Percentiles rank a stretch among this genome's conserved stretches.
These are phyloP conservation scores for Xestia rhomboidea DNA, from an alignment of 2,888 invertebrate genomes.

Conservation along the genomic window DNA sequence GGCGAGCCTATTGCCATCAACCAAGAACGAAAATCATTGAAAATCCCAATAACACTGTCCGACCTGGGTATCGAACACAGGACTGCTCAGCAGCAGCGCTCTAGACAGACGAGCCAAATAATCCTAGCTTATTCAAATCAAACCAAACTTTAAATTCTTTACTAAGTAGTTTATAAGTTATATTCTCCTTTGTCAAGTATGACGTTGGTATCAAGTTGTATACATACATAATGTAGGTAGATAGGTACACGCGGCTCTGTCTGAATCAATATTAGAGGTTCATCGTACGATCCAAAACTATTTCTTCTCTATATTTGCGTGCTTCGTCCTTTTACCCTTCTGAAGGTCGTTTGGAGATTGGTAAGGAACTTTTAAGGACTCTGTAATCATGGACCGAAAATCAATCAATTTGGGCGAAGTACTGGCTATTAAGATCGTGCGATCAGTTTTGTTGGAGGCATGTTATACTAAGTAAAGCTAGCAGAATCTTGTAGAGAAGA, in stretches of 20 bases:
- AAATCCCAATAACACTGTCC: neutral
- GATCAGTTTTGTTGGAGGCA: neutral
- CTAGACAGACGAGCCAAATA: neutral
- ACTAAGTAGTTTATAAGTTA: neutral
- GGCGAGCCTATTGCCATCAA: neutral
- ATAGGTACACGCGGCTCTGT: constrained; percentile 20
- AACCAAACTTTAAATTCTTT: neutral
- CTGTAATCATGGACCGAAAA: constrained; percentile 28
- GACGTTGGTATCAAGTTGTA: neutral
- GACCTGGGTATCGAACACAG: neutral
- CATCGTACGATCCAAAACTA: constrained; percentile 38
- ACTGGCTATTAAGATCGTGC: neutral
- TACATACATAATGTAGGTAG: neutral
- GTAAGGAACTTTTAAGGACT: constrained; percentile 45
- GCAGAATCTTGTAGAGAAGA: neutral
- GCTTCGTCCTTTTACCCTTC: constrained; percentile 40
- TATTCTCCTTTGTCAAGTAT: neutral
- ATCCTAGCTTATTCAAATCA: neutral
- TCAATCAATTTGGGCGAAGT: constrained; percentile 23
- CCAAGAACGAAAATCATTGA: neutral
- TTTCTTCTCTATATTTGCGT: constrained; percentile 18
- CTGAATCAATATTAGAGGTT: constrained; percentile 50
- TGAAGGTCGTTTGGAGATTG: constrained; percentile 41
- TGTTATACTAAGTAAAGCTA: neutral
- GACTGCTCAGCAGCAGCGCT: neutral